Base-by-base conservation (phyloP, 2,888 invertebrate genomes). In the Pseudolycoriella hygida region DNA sequence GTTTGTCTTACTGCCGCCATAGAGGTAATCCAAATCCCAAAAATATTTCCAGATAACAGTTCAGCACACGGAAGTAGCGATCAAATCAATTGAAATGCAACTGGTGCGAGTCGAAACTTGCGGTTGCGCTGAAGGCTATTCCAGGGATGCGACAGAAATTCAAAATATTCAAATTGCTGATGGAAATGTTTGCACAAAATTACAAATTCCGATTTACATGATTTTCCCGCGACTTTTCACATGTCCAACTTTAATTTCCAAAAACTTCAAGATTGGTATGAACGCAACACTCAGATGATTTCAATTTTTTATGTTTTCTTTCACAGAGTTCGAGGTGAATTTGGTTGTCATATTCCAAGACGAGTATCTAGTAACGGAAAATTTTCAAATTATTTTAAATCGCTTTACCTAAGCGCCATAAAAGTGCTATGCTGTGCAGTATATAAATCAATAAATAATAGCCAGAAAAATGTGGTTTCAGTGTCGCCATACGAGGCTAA, bases 161-260 rank as follows among this genome's bases (percentile, higher is more conserved):
- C 96, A 96, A 71, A 96, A 93, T 61, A 92, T 97, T 60, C 96
- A 97, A 72, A 82, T 96, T 50, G 92, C 88, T 1, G 90, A 88
- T 58, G 96, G 96, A 25, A 89, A 94, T 67, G 79, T 90, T 44
- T 72, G 77, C 44, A 76, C 83, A 48, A 79, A 80, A 50, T 68
- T 92, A 41, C 74, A 80, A 51, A 76, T 97, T 57, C 93, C 94
- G 25, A 85, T 96, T 58, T 78, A 87, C 67, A 93, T 96, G 93
- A 79, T 94, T 58, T 84, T 96, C 64, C 96, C 96, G 44, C 70
- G 96, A 42, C 72, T 96, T 43, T 97, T 96, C 67, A 89, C 94
- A 2, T 94, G 94, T 61, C 92, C 94, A 37, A 89, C 93, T 39
- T 72, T 93, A 49, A 72, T 80, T 49, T 89, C 93, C 2, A 78